These are phyloP conservation scores for Chelidonichthys spinosus DNA, from an alignment of 2,797 vertebrate genomes.

Conservation along the genomic window DNA sequence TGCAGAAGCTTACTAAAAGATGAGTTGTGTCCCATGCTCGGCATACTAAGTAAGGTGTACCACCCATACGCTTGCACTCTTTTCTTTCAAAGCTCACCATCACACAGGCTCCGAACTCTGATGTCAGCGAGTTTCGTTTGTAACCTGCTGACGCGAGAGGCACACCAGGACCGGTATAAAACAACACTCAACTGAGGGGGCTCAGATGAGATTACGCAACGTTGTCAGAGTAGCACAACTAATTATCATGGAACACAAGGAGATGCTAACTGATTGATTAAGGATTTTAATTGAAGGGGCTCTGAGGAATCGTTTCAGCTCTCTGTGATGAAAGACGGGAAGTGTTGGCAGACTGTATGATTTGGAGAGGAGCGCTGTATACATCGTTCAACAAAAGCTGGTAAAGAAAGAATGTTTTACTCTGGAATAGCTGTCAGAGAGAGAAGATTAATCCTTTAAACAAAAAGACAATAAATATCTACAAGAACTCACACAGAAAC, in stretches of 20 bases:
- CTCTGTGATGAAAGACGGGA: conserved; percentile 65
- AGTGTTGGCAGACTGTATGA: conserved; percentile 50
- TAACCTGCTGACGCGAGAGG: conserved; percentile 63
- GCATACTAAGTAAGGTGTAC: conserved; percentile 47
- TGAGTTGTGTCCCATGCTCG: conserved; percentile 50
- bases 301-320: conserved; percentile 66
- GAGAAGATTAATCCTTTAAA: conserved; percentile 33
- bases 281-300: conserved; percentile 74
- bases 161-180: conserved; percentile 47
- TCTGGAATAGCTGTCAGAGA: conserved; percentile 33
- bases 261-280: conserved; percentile 79
- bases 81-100: conserved; percentile 40
- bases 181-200: conserved; percentile 47
- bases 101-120: conserved; percentile 55
- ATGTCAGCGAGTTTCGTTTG: conserved; percentile 58
- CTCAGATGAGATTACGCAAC: conserved; percentile 65
- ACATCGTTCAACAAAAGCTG: conserved; percentile 47
- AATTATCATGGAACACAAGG: conserved; percentile 74
- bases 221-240: conserved; percentile 64
- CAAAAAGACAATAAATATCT: conserved; percentile 16
- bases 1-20: conserved; percentile 43
- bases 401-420: conserved; percentile 32
- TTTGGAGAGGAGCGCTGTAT: conserved; percentile 47
- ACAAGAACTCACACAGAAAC: conserved; percentile 29
- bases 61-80: conserved; percentile 21